Evolutionary conservation across 2,797 vertebrate species (phyloP).

Genomic region (Falco columbarius): DNA sequence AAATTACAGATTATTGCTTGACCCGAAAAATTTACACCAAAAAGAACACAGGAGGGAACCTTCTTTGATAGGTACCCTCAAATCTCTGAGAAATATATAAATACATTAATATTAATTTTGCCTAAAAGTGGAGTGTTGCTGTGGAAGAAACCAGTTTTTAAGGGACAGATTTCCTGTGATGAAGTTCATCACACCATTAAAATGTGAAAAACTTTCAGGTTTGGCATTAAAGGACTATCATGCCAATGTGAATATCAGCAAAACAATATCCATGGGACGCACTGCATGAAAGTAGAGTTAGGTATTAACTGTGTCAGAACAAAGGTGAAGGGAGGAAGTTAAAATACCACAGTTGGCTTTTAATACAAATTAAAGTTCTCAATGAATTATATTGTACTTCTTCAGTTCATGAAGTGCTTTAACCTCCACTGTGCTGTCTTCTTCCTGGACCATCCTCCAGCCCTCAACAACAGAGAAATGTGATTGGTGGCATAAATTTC

Average conservation of each 20-base stretch:
- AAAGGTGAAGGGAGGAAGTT: not conserved
- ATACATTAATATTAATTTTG: not conserved
- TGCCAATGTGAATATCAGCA: not conserved
- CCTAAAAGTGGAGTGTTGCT: not conserved
- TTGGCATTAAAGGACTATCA: not conserved
- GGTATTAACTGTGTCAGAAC: not conserved
- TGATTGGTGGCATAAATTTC: not conserved
- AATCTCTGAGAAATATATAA: not conserved
- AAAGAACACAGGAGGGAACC: not conserved
- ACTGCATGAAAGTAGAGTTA: not conserved
- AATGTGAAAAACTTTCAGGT: not conserved
- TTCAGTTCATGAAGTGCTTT: not conserved
- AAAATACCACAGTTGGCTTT: not conserved
- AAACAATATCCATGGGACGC: not conserved
- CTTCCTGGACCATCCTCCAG: not conserved
- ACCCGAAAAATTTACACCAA: not conserved
- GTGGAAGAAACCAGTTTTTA: not conserved
- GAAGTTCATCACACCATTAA: not conserved
- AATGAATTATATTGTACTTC: not conserved
- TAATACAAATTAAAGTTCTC: not conserved
- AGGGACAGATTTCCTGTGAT: not conserved
- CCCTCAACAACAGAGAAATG: not conserved
- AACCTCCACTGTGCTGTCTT: not conserved
- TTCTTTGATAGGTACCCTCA: not conserved
- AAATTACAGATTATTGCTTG: not conserved